A percentile compares a stretch with the other conserved stretches of the same genome.
phyloP scores from a whole-genome alignment of 2,113 vertebrate genomes.

The Calonectris borealis region DNA sequence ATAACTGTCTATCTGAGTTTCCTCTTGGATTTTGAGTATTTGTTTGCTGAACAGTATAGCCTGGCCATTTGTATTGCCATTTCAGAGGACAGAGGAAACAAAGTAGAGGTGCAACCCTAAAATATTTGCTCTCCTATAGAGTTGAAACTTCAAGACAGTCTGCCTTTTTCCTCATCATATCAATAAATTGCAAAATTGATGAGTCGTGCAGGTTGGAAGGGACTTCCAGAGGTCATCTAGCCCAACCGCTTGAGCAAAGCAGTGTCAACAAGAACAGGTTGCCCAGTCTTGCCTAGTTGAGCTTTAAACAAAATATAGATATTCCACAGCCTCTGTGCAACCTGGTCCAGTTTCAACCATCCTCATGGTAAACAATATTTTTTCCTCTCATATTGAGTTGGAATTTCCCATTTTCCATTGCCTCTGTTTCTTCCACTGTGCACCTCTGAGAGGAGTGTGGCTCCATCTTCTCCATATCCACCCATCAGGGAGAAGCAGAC shows the following conservation, averaged over 20 bases:
- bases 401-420: neutral
- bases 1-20: neutral
- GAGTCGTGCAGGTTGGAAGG: neutral
- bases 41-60: neutral
- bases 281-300: neutral
- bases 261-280: neutral
- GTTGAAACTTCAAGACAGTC: neutral
- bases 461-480: neutral
- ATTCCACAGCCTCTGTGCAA: neutral
- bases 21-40: neutral
- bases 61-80: neutral
- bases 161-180: neutral
- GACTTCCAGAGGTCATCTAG: neutral
- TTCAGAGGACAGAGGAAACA: neutral
- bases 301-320: neutral
- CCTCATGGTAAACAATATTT: neutral
- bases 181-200: neutral
- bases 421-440: neutral
- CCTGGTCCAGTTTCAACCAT: neutral
- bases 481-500: neutral
- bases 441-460: neutral
- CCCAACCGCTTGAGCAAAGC: neutral
- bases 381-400: rapidly evolving
- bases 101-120: neutral
- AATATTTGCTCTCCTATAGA: neutral